A percentile compares a stretch with the other conserved stretches of the same genome.
Evolutionary conservation across 2,888 invertebrate species (phyloP).

Genomic region (Chironomus riparius): DNA sequence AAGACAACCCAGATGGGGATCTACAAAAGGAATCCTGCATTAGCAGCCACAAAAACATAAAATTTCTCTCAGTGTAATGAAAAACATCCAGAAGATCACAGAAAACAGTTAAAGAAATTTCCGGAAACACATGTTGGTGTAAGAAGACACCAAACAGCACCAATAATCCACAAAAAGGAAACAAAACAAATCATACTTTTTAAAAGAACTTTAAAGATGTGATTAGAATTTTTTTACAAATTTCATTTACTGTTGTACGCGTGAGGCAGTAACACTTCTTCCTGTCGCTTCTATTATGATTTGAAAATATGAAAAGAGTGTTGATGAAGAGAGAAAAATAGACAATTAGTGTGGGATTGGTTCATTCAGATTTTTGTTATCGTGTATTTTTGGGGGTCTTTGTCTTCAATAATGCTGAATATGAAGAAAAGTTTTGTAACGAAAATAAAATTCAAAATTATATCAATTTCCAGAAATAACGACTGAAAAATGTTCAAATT

Average conservation of each 20-base stretch:
- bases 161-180: background rate
- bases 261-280: background rate
- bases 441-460: too few relatives aligned
- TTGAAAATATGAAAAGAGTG: background rate
- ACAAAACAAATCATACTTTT: background rate
- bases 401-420: background rate
- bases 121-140: constrained; percentile 26
- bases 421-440: too few relatives aligned
- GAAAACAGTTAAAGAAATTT: background rate
- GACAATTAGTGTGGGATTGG: background rate
- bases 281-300: background rate
- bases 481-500: too few relatives aligned
- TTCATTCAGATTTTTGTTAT: background rate
- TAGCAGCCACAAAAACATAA: too few relatives aligned
- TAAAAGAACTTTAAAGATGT: background rate
- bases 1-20: too few relatives aligned
- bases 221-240: background rate
- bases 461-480: too few relatives aligned
- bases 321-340: background rate
- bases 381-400: background rate
- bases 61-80: too few relatives aligned
- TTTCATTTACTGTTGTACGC: too few relatives aligned
- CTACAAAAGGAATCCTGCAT: too few relatives aligned
- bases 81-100: background rate
- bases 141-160: constrained; percentile 17